Evolutionary conservation across 2,113 vertebrate species (phyloP), one percentile per base, ranked within the genome.

Genomic region (Notiomystis cincta): DNA sequence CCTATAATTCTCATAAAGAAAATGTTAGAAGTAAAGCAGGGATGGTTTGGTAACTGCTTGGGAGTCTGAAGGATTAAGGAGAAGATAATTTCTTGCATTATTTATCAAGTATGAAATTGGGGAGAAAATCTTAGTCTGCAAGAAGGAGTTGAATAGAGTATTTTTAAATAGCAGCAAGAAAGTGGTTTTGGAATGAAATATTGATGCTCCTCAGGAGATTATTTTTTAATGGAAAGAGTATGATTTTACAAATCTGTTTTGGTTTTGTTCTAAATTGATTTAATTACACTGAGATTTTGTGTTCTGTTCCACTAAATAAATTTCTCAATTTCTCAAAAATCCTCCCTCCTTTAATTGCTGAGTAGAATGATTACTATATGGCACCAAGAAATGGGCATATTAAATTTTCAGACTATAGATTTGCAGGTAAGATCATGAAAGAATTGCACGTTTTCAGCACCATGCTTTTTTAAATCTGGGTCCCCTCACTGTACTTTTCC

Each of bases 61-160:
- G 65, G 56, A 94, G 60, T 81, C 84, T 53, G 38, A 92, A 72
- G 50, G n/a, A 83, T 45, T 57, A 89, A 60, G 31, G 37, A 86
- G 17, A 82, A n/a, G n/a, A 83, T 18, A 92, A 86, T 73, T 83
- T 83, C 15, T 40, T 86, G 20, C 45, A 33, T 70, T 89, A 69
- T 80, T 86, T 90, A 72, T 50, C 23, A 77, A 44, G 28, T 61
- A 54, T n/a, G 23, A 81, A 84, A 42, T 19, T 77, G 24, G 67
- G 47, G 33, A 81, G 16, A 54, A 87, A 62, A 56, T 89, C 33
- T 58, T 89, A 53, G 10, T 67, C 24, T 22, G 40, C 28, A 58
- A 54, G 51, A 58, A 73, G 27, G 7, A 73, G 78, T 75, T 84
- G 24, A 10, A 20, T 45, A 13, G 8, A 67, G 3, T 69, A 48